A percentile compares a stretch with the other conserved stretches of the same genome.
These are phyloP conservation scores for Eupelmus urozonus DNA, from an alignment of 2,888 invertebrate species.

Conservation along the genomic window DNA sequence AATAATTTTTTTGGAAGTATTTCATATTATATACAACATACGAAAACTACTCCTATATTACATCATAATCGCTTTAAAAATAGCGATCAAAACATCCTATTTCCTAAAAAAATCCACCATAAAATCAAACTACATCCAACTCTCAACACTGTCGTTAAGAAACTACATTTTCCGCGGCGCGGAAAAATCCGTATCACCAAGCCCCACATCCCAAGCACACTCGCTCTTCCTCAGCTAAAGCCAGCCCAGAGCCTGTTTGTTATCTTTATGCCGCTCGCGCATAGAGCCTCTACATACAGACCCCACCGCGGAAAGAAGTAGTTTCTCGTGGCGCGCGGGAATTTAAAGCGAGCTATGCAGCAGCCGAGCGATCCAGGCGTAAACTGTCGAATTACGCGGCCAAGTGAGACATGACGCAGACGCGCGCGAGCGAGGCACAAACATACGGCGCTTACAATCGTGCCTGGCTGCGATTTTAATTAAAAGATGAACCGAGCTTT, in stretches of 20 bases:
- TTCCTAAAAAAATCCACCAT: too few relatives aligned
- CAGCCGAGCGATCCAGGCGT: slow-evolving; percentile 57
- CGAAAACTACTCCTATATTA: too few relatives aligned
- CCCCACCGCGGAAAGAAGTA: slow-evolving; percentile 12
- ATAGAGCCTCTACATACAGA: too few relatives aligned
- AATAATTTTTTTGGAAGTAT: too few relatives aligned
- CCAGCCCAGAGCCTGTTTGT: slow-evolving; percentile 36
- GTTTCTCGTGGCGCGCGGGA: slow-evolving; percentile 7
- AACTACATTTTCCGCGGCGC: too few relatives aligned
- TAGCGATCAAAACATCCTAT: too few relatives aligned
- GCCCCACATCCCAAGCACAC: too few relatives aligned
- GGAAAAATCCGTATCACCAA: not conserved
- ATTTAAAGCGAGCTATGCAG: slow-evolving; percentile 18
- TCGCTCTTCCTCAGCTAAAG: not conserved
- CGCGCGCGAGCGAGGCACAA: slow-evolving; percentile 53
- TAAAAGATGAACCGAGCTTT: not conserved
- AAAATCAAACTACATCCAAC: too few relatives aligned
- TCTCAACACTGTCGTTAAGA: too few relatives aligned
- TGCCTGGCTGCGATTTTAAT: slow-evolving; percentile 7
- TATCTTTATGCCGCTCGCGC: slow-evolving; percentile 46
- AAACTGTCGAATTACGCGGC: slow-evolving; percentile 69
- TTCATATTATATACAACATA: too few relatives aligned
- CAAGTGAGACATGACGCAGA: slow-evolving; percentile 70
- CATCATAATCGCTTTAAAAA: too few relatives aligned
- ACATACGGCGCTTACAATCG: not conserved